Conservation (phyloP, 1,140 invertebrate genomes). For the Saccostrea glomerata region DNA sequence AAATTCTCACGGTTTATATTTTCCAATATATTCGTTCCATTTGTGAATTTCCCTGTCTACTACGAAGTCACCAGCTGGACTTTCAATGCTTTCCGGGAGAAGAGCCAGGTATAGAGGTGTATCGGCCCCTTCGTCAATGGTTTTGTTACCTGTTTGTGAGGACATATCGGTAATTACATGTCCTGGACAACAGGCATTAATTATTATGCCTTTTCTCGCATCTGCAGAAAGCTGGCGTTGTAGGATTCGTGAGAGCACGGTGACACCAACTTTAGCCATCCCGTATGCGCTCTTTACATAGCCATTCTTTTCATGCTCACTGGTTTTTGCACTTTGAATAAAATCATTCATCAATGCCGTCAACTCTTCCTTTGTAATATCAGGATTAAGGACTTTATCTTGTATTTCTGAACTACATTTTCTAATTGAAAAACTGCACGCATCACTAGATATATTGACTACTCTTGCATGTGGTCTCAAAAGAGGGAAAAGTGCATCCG, state of each 20-base stretch:
- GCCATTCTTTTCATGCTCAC: slow-evolving; percentile 80
- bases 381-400: slow-evolving; percentile 75
- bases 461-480: slow-evolving; percentile 84
- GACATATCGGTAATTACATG: slow-evolving; percentile 88
- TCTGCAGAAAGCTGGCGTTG: slow-evolving; percentile 83
- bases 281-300: slow-evolving; percentile 84
- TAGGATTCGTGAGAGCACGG: slow-evolving; percentile 84
- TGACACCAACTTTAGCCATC: slow-evolving; percentile 85
- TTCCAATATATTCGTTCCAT: background rate
- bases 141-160: slow-evolving; percentile 83
- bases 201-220: slow-evolving; percentile 81
- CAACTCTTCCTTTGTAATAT: slow-evolving; percentile 81
- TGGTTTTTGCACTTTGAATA: slow-evolving; percentile 82
- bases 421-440: slow-evolving; percentile 72
- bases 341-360: slow-evolving; percentile 84
- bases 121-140: slow-evolving; percentile 84
- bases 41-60: background rate
- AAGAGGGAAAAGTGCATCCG: slow-evolving; percentile 85
- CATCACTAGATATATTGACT: slow-evolving; percentile 87
- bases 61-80: background rate
- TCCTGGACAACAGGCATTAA: slow-evolving; percentile 83
- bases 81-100: background rate
- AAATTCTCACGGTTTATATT: too few relatives aligned
- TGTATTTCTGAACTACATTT: slow-evolving; percentile 79
- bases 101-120: background rate